A percentile compares a stretch with the other conserved stretches of the same genome.
phyloP scores from a whole-genome alignment of 2,113 vertebrate species.

The Campylorhamphus procurvoides region DNA sequence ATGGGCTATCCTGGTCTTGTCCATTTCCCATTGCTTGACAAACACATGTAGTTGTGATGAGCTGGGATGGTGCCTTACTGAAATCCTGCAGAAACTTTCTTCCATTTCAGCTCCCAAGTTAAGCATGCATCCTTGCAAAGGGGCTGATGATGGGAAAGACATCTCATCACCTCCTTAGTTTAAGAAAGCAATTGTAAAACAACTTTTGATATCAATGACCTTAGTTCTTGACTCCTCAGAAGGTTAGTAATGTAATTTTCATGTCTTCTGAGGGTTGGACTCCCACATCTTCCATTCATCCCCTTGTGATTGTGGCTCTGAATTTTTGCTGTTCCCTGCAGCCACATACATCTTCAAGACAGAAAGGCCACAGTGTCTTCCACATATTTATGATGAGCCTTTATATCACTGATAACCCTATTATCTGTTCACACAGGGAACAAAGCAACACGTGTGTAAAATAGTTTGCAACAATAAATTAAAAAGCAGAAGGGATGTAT shows the following conservation, averaged over 20 bases:
- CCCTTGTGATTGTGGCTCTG: not conserved
- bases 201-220: not conserved
- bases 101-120: not conserved
- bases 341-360: not conserved
- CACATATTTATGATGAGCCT: not conserved
- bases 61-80: not conserved
- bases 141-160: not conserved
- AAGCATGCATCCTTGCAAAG: not conserved
- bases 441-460: not conserved
- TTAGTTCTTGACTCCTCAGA: not conserved
- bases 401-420: not conserved
- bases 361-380: not conserved
- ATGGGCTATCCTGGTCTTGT: not conserved
- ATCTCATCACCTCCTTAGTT: not conserved
- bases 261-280: not conserved
- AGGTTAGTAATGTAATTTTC: not conserved
- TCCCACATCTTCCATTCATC: not conserved
- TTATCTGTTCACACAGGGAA: not conserved
- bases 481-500: not conserved
- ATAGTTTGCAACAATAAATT: not conserved
- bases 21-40: not conserved
- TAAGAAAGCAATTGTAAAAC: not conserved
- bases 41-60: rapidly evolving
- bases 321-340: not conserved
- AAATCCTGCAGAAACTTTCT: not conserved